Conservation (phyloP, 2,797 vertebrate genomes). For the Adrianichthys oophorus region DNA sequence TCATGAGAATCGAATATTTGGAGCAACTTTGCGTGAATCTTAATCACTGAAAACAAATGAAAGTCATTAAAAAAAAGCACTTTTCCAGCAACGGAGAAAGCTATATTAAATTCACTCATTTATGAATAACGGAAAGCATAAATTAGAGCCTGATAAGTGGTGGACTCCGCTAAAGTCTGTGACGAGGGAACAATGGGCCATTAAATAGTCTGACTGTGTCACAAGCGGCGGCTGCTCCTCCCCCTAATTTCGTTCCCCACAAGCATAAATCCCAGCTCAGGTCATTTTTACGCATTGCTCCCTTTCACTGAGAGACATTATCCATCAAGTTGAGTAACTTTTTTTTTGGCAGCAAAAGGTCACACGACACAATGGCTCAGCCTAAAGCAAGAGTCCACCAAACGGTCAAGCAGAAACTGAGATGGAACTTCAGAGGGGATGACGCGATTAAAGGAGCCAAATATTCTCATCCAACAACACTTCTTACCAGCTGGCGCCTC, state of each 20-base stretch:
- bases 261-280: constrained; percentile 68
- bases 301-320: constrained; percentile 47
- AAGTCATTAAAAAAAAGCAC: constrained; percentile 2
- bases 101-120: constrained; percentile 24
- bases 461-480: constrained; percentile 18
- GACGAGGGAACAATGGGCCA: constrained; percentile 78
- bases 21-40: constrained; percentile 14
- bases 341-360: constrained; percentile 49
- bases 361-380: constrained; percentile 56
- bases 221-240: constrained; percentile 65
- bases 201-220: constrained; percentile 68
- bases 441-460: constrained; percentile 6
- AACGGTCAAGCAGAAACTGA: constrained; percentile 40
- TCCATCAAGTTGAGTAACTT: constrained; percentile 73
- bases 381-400: constrained; percentile 40
- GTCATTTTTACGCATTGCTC: constrained; percentile 38
- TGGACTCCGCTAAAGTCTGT: constrained; percentile 59
- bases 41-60: background rate
- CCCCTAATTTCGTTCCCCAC: constrained; percentile 63
- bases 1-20: background rate
- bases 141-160: constrained; percentile 59
- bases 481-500: constrained; percentile 81
- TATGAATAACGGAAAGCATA: constrained; percentile 37
- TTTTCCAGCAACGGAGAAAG: background rate
- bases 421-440: constrained; percentile 1